Percentiles rank a stretch among this genome's conserved stretches.
These are phyloP conservation scores for Lymantria dispar DNA, from an alignment of 2,888 invertebrate genomes.

Conservation along the genomic window DNA sequence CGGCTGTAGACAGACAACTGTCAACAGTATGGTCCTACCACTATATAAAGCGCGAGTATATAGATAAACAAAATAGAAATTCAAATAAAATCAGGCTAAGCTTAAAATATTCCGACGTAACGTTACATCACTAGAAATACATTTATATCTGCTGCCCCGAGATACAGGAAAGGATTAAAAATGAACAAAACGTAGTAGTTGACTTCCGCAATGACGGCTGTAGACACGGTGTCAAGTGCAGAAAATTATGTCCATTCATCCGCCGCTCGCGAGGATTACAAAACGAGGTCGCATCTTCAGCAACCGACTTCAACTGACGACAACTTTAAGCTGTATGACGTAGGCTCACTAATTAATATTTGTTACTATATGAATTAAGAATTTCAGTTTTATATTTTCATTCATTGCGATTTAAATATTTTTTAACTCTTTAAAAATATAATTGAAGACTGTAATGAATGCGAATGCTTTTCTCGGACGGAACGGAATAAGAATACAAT, in stretches of 20 bases:
- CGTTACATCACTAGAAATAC: slow-evolving; percentile 17
- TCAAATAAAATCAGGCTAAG: too few species aligned
- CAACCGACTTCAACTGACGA: slow-evolving; percentile 51
- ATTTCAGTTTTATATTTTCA: neutral
- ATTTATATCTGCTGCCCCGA: slow-evolving; percentile 24
- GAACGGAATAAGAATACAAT: too few species aligned
- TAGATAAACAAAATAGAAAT: too few species aligned
- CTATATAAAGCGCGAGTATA: too few species aligned
- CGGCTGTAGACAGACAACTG: too few species aligned
- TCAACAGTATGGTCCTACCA: too few species aligned
- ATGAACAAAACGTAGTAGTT: slow-evolving; percentile 58
- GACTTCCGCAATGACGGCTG: slow-evolving; percentile 63
- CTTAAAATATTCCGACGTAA: too few species aligned
- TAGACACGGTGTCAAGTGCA: slow-evolving; percentile 76
- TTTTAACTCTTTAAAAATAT: too few species aligned
- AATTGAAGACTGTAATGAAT: too few species aligned
- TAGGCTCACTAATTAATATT: slow-evolving; percentile 53
- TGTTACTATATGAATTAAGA: slow-evolving; percentile 16
- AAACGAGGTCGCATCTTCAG: slow-evolving; percentile 72
- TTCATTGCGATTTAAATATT: too few species aligned
- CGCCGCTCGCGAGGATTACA: slow-evolving; percentile 68
- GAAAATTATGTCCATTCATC: slow-evolving; percentile 81
- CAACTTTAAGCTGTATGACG: slow-evolving; percentile 55
- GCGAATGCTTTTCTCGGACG: too few species aligned
- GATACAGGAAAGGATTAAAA: slow-evolving; percentile 65